A percentile compares a stretch with the other conserved stretches of the same genome.
Conservation (phyloP, 2,888 invertebrate genomes). For the Drosophila melanosoma region DNA sequence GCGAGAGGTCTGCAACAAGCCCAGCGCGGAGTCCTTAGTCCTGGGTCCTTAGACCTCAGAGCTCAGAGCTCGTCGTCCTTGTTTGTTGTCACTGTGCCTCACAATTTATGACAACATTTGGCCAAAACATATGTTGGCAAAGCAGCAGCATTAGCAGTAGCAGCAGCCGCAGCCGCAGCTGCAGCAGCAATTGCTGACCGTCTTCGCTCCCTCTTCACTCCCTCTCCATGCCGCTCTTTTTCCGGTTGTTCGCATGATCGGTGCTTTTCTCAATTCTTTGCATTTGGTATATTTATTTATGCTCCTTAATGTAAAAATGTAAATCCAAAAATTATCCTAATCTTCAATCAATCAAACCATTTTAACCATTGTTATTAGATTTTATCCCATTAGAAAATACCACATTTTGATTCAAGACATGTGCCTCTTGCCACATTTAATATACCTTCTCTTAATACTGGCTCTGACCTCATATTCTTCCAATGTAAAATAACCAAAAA, state of each 20-base stretch:
- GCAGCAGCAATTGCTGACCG: conserved; percentile 61
- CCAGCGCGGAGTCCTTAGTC: not conserved
- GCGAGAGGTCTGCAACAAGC: not conserved
- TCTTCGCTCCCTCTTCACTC: not conserved
- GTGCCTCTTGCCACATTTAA: too few species aligned
- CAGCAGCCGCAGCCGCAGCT: not conserved
- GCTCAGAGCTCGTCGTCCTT: conserved; percentile 29
- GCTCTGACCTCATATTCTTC: too few species aligned
- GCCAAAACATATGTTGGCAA: conserved; percentile 81
- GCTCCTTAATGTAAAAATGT: too few species aligned
- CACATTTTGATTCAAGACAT: too few species aligned
- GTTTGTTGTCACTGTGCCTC: conserved; percentile 51
- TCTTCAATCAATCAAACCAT: too few species aligned
- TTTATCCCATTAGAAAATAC: too few species aligned
- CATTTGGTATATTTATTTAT: not conserved
- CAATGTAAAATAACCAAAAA: too few species aligned
- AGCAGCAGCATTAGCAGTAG: conserved; percentile 6
- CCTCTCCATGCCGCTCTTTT: not conserved
- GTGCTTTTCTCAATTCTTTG: conserved; percentile 33
- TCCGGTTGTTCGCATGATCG: conserved; percentile 11
- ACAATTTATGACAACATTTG: conserved; percentile 81
- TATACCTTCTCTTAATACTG: too few species aligned
- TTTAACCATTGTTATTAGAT: too few species aligned
- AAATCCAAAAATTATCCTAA: too few species aligned
- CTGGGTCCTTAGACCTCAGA: conserved; percentile 2